phyloP scores from a whole-genome alignment of 2,888 invertebrate genomes.

The Patella pellucida region DNA sequence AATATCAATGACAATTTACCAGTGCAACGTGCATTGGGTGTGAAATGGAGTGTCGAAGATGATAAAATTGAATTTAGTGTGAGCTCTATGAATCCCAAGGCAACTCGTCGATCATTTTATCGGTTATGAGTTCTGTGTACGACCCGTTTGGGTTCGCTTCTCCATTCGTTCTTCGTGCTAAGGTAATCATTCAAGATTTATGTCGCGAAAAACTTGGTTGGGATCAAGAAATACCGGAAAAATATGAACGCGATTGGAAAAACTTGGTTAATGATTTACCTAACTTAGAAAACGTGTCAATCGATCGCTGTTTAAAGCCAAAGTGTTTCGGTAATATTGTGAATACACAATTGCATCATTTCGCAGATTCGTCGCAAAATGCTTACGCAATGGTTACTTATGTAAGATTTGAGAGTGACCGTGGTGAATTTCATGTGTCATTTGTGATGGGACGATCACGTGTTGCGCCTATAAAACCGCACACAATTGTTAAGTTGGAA shows the following conservation, averaged over 20 bases:
- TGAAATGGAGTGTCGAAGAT: conserved; percentile 26
- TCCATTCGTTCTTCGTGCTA: neutral
- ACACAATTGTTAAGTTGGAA: conserved; percentile 39
- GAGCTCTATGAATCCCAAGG: neutral
- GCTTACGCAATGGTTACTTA: conserved; percentile 6
- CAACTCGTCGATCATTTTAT: conserved; percentile 12
- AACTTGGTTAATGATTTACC: conserved; percentile 16
- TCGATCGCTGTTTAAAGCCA: neutral
- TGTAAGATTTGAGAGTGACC: neutral
- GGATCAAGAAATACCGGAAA: conserved; percentile 4
- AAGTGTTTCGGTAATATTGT: neutral
- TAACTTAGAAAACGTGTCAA: neutral
- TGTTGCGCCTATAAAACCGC: conserved; percentile 31
- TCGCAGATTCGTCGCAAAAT: conserved; percentile 2
- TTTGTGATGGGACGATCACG: conserved; percentile 29
- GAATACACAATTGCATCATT: conserved; percentile 15
- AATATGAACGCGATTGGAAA: conserved; percentile 2
- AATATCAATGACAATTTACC: conserved; percentile 28
- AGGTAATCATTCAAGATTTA: conserved; percentile 12
- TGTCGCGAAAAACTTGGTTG: conserved; percentile 5
- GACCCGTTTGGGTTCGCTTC: conserved; percentile 10
- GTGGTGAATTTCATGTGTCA: conserved; percentile 14
- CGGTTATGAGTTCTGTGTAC: conserved; percentile 8
- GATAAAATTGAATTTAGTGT: conserved; percentile 16
- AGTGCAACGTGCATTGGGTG: conserved; percentile 29